phyloP scores from a whole-genome alignment of 2,888 invertebrate species.

The Oligia latruncula region DNA sequence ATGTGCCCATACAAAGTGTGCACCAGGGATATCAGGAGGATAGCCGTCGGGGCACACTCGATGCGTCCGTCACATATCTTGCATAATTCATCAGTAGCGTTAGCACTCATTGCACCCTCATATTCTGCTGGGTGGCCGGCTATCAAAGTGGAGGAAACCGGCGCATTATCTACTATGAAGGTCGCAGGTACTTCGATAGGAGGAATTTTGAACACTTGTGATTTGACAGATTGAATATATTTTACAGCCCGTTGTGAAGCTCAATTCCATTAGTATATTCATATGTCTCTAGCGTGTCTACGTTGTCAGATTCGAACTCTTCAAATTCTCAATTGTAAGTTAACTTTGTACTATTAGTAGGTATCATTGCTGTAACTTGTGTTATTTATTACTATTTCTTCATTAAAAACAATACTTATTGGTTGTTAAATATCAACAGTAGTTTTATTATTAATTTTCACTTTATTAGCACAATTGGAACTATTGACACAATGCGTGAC shows the following conservation, averaged over 20 bases:
- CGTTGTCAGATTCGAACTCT: neutral
- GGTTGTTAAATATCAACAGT: neutral
- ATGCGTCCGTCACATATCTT: conserved; percentile 86
- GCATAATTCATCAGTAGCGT: conserved; percentile 85
- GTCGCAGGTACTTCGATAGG: conserved; percentile 42
- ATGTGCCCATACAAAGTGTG: conserved; percentile 85
- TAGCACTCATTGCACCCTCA: conserved; percentile 85
- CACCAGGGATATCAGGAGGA: conserved; percentile 84
- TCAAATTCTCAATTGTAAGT: neutral
- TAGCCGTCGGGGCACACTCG: conserved; percentile 87
- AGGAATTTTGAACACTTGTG: conserved; percentile 46
- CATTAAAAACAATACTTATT: neutral
- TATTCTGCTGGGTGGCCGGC: conserved; percentile 52
- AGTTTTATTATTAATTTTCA: conserved; percentile 3
- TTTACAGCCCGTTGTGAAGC: conserved; percentile 6
- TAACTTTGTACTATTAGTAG: conserved; percentile 3
- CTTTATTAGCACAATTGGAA: conserved; percentile 24
- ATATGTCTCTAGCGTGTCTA: conserved; percentile 15
- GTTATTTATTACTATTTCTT: conserved; percentile 19
- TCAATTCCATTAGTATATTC: conserved; percentile 53
- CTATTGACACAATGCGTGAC: neutral
- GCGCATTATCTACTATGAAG: conserved; percentile 44
- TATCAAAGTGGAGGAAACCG: conserved; percentile 44
- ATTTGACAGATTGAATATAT: neutral
- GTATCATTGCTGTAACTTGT: conserved; percentile 5